phyloP scores from a whole-genome alignment of 2,797 vertebrate genomes.

The Melanogrammus aeglefinus region DNA sequence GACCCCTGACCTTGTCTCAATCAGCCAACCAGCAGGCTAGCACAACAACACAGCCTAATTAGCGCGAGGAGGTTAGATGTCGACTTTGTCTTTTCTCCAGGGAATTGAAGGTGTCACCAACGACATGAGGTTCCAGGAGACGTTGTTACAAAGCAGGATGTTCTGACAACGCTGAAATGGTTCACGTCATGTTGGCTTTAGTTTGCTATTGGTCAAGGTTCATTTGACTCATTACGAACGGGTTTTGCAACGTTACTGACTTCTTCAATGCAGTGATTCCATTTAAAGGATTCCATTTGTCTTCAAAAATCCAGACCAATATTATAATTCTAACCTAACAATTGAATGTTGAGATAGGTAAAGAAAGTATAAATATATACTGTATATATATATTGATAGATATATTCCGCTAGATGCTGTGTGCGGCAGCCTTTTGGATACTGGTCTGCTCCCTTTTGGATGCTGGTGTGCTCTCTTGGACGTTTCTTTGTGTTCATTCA shows the following conservation, averaged over 20 bases:
- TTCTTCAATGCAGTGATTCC: no score
- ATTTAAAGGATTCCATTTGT: no score
- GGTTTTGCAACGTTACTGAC: no score
- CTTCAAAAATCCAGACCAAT: no score
- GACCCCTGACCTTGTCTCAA: slow-evolving; percentile 56
- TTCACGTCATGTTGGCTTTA: no score
- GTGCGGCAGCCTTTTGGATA: not conserved
- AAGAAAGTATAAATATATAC: no score
- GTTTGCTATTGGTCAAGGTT: no score
- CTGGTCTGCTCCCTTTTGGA: slow-evolving; percentile 11
- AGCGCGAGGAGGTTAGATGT: slow-evolving; percentile 78
- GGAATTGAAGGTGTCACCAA: not conserved
- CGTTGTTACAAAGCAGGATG: not conserved
- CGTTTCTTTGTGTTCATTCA: slow-evolving; percentile 6
- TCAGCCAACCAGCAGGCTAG: slow-evolving; percentile 72
- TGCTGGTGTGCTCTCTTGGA: slow-evolving; percentile 7
- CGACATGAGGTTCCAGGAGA: not conserved
- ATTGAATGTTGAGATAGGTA: not conserved
- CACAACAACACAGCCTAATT: slow-evolving; percentile 86
- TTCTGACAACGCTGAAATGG: not conserved
- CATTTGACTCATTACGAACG: no score
- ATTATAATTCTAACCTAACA: no score
- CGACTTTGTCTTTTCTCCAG: slow-evolving; percentile 58
- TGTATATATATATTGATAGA: not conserved
- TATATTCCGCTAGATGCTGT: not conserved